Conservation (phyloP, 2,888 invertebrate genomes). For the Sisyra terminalis region DNA sequence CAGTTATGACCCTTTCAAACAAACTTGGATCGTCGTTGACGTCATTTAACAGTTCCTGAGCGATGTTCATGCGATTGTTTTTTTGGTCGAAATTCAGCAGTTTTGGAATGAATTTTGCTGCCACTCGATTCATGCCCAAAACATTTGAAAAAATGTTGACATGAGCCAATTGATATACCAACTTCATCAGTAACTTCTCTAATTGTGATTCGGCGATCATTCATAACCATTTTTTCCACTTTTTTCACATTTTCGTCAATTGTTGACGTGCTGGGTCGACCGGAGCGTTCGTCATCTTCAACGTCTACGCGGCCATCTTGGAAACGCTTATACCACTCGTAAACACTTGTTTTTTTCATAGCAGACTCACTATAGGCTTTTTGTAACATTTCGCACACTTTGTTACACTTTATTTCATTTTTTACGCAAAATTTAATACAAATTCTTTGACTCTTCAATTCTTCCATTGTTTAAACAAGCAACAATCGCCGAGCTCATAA, state of each 20-base stretch:
- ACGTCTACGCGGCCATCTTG: constrained; percentile 12
- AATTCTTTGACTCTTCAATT: not conserved
- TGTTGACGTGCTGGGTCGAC: too few relatives aligned
- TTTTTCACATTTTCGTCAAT: too few relatives aligned
- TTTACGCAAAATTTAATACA: not conserved
- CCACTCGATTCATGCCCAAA: too few relatives aligned
- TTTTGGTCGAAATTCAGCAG: too few relatives aligned
- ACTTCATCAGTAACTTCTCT: constrained; percentile 11
- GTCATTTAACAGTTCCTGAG: not conserved
- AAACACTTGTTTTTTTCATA: constrained; percentile 1
- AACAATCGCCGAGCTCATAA: constrained; percentile 1
- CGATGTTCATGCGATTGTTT: too few relatives aligned
- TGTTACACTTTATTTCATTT: not conserved
- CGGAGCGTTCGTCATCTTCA: constrained; percentile 15
- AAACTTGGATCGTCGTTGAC: not conserved
- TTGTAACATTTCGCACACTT: too few relatives aligned
- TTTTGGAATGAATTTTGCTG: too few relatives aligned
- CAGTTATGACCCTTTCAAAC: too few relatives aligned
- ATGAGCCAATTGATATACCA: constrained; percentile 8
- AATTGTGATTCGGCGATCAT: constrained; percentile 12
- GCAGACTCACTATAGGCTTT: not conserved
- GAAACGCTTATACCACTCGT: constrained; percentile 11
- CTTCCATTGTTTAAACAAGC: not conserved
- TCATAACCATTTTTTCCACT: constrained; percentile 14
- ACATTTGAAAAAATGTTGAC: too few relatives aligned